Percentiles rank a stretch among this genome's conserved stretches.
These are phyloP conservation scores for Menura novaehollandiae DNA, from an alignment of 2,113 vertebrate species.

Conservation along the genomic window DNA sequence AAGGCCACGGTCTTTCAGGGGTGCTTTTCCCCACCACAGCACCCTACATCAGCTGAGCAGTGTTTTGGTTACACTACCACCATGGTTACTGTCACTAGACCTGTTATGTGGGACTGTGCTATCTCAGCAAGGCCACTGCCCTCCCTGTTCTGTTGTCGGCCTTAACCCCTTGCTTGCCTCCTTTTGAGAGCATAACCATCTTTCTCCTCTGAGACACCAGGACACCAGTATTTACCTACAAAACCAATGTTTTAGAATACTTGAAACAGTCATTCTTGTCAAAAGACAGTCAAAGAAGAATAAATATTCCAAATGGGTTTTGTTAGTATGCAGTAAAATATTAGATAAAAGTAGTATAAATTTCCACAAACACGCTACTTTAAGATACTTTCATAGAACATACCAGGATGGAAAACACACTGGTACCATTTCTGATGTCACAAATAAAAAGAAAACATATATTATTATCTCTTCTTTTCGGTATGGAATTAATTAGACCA, in stretches of 20 bases:
- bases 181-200: not conserved
- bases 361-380: not conserved
- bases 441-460: not conserved
- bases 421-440: not conserved
- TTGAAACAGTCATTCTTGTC: not conserved
- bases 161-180: not conserved
- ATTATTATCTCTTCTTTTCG: not conserved
- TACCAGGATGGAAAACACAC: not conserved
- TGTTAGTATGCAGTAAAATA: not conserved
- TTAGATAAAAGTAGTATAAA: not conserved
- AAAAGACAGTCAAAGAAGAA: not conserved
- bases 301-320: not conserved
- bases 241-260: not conserved
- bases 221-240: not conserved
- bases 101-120: not conserved
- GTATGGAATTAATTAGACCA: not conserved
- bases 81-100: not conserved
- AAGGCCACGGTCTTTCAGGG: not conserved
- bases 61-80: not conserved
- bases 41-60: not conserved
- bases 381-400: not conserved
- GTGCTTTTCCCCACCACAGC: not conserved
- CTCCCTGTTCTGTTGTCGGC: not conserved
- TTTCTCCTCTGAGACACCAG: not conserved
- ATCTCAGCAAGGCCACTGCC: not conserved